phyloP scores from a whole-genome alignment of 2,797 vertebrate genomes.

The Diplodus sargus region DNA sequence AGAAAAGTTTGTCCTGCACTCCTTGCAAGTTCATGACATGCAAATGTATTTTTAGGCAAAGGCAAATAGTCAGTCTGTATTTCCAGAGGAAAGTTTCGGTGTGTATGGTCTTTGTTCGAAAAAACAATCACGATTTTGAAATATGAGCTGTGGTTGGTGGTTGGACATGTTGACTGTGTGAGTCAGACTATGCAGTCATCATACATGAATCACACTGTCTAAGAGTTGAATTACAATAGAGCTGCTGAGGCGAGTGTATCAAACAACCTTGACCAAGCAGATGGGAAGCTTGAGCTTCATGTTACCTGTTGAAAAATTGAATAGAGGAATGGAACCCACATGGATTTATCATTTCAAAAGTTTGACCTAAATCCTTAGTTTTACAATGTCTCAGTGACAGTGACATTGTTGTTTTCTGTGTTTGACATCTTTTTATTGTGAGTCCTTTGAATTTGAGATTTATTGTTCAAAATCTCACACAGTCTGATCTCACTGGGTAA shows the following conservation, averaged over 20 bases:
- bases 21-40: slow-evolving; percentile 26
- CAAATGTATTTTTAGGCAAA: slow-evolving; percentile 42
- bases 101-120: slow-evolving; percentile 19
- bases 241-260: slow-evolving; percentile 21
- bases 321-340: slow-evolving; percentile 38
- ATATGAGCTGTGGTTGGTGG: slow-evolving; percentile 34
- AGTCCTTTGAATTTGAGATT: slow-evolving; percentile 3
- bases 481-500: slow-evolving; percentile 1
- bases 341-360: slow-evolving; percentile 44
- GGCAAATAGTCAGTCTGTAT: neutral
- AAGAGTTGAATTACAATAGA: slow-evolving; percentile 33
- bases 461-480: slow-evolving; percentile 3
- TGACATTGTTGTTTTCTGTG: slow-evolving; percentile 22
- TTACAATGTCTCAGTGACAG: slow-evolving; percentile 31
- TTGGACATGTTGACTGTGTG: slow-evolving; percentile 36
- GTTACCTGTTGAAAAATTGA: slow-evolving; percentile 61
- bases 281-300: slow-evolving; percentile 36
- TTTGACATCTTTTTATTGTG: slow-evolving; percentile 13
- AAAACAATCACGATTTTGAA: slow-evolving; percentile 37
- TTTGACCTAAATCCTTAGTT: slow-evolving; percentile 24
- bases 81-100: slow-evolving; percentile 14
- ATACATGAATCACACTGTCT: slow-evolving; percentile 27
- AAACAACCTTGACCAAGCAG: slow-evolving; percentile 21
- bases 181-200: slow-evolving; percentile 50
- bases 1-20: slow-evolving; percentile 25